phyloP scores from a whole-genome alignment of 1,140 invertebrate genomes.

The Cydia strobilella region DNA sequence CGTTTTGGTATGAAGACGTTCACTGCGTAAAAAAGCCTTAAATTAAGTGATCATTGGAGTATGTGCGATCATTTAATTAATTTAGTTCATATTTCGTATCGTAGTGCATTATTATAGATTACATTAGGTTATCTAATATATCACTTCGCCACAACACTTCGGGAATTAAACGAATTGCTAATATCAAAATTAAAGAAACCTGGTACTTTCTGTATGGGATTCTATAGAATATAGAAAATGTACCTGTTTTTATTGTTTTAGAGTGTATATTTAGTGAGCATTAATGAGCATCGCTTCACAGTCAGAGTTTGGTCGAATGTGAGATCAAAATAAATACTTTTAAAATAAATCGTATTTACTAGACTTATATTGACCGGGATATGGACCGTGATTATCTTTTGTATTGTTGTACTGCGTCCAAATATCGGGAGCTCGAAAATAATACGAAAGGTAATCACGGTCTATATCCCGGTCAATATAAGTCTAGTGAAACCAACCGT shows the following conservation, averaged over 20 bases:
- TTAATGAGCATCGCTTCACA: conserved; percentile 1
- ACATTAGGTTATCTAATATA: conserved; percentile 9
- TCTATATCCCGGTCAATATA: too few relatives aligned
- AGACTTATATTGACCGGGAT: too few relatives aligned
- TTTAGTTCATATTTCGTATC: neutral
- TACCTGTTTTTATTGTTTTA: neutral
- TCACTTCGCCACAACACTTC: conserved; percentile 20
- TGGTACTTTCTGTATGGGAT: neutral
- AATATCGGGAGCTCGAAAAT: too few relatives aligned
- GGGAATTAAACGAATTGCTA: neutral
- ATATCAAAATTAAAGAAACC: neutral
- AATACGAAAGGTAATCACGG: too few relatives aligned
- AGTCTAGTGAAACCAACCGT: too few relatives aligned
- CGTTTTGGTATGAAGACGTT: neutral
- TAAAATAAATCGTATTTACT: neutral
- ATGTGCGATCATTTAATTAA: neutral
- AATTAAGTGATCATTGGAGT: neutral
- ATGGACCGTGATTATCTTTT: too few relatives aligned
- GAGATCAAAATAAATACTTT: conserved; percentile 24
- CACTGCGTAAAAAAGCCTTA: neutral
- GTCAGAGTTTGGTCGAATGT: conserved; percentile 18
- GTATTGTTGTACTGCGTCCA: too few relatives aligned
- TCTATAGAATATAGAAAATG: neutral
- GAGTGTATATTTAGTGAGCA: conserved; percentile 1
- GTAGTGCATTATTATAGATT: neutral